Evolutionary conservation across 2,888 invertebrate species (phyloP).

Genomic region (Rhyacophila evoluta): DNA sequence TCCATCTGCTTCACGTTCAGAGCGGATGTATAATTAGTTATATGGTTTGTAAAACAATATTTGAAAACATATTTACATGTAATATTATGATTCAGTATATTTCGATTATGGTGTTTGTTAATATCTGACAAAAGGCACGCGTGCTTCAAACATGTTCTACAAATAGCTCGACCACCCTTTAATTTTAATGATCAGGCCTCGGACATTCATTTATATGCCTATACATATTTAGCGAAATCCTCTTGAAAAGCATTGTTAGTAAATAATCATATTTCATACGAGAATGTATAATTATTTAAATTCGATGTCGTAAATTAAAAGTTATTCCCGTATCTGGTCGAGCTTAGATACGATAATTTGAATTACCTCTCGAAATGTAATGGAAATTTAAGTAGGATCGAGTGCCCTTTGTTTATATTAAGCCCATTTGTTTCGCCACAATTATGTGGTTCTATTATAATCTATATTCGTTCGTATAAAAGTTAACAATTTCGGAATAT

Average conservation of each 20-base stretch:
- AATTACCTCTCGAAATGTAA: slow-evolving; percentile 7
- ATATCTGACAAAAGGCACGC: not conserved
- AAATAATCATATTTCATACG: slow-evolving; percentile 2
- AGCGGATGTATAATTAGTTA: too few relatives aligned
- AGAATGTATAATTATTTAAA: slow-evolving; percentile 22
- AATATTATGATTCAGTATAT: too few relatives aligned
- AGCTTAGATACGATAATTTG: slow-evolving; percentile 13
- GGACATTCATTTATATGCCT: not conserved
- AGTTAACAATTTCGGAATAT: not conserved
- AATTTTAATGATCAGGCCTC: not conserved
- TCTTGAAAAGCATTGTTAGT: slow-evolving; percentile 11
- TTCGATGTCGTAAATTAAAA: slow-evolving; percentile 6
- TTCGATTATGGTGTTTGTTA: too few relatives aligned
- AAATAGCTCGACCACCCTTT: not conserved
- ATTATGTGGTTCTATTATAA: not conserved
- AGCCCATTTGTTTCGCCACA: not conserved
- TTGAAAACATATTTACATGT: too few relatives aligned
- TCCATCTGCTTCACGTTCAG: too few relatives aligned
- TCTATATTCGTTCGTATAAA: not conserved
- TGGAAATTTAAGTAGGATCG: slow-evolving; percentile 19
- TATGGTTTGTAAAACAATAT: too few relatives aligned
- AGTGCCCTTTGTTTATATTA: slow-evolving; percentile 9
- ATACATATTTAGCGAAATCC: not conserved
- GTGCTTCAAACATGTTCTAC: not conserved
- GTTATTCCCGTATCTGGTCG: slow-evolving; percentile 8